Percentiles rank a stretch among this genome's conserved stretches.
These are phyloP conservation scores for Bilobella aurantiaca DNA, from an alignment of 1,140 invertebrate genomes.

Conservation along the genomic window DNA sequence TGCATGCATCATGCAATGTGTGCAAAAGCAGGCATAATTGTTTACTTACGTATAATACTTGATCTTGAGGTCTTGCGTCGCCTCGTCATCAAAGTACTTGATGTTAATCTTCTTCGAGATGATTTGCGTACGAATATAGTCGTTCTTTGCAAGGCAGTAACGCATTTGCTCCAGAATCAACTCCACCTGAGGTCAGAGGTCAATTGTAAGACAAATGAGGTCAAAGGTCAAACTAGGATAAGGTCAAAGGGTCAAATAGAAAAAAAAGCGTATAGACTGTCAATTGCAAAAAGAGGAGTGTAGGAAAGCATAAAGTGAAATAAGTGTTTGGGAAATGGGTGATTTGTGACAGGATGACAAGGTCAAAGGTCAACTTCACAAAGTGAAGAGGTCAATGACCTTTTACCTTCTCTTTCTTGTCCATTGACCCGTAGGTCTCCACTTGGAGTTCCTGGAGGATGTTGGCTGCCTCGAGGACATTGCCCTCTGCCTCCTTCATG, in stretches of 20 bases:
- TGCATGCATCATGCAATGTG: slow-evolving; percentile 12
- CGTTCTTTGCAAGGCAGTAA: slow-evolving; percentile 86
- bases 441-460: slow-evolving; percentile 96
- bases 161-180: slow-evolving; percentile 98
- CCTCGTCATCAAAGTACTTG: slow-evolving; percentile 91
- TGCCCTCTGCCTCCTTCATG: slow-evolving; percentile 84
- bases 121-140: slow-evolving; percentile 95
- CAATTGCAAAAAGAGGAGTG: too few relatives aligned
- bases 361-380: too few relatives aligned
- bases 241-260: too few relatives aligned
- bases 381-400: background rate
- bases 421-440: slow-evolving; percentile 99
- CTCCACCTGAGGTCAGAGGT: slow-evolving; percentile 51
- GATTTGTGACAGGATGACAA: too few relatives aligned
- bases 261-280: too few relatives aligned
- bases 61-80: slow-evolving; percentile 67
- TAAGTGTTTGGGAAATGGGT: too few relatives aligned
- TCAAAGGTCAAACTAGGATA: background rate
- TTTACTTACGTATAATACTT: slow-evolving; percentile 78
- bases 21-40: background rate
- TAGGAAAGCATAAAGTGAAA: too few relatives aligned
- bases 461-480: slow-evolving; percentile 77
- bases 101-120: slow-evolving; percentile 98
- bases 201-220: background rate
- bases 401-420: slow-evolving; percentile 79